Conservation (phyloP, 2,797 vertebrate genomes). For the Hoplostethus mediterraneus region DNA sequence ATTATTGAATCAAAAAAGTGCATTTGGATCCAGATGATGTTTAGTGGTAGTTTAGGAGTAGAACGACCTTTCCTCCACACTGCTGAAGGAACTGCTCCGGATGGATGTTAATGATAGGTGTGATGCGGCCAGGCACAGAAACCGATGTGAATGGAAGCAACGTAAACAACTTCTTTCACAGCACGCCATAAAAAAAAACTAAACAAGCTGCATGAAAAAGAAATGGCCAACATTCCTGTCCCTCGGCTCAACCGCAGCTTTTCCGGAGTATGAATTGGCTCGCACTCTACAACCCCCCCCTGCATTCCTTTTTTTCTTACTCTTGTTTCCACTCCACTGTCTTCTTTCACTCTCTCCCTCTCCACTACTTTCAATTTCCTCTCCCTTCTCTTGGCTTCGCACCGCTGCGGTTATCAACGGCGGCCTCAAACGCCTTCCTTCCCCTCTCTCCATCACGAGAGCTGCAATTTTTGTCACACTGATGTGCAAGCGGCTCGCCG, state of each 20-base stretch:
- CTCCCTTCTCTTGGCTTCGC: constrained; percentile 40
- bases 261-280: background rate
- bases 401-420: constrained; percentile 71
- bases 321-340: constrained; percentile 19
- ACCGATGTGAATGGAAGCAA: background rate
- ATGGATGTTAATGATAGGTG: no score
- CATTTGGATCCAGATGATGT: background rate
- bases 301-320: constrained; percentile 7
- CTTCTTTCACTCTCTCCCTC: constrained; percentile 26
- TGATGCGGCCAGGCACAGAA: no score
- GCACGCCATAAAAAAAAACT: constrained; percentile 11
- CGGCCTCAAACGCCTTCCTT: constrained; percentile 67
- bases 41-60: background rate
- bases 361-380: constrained; percentile 60
- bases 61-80: background rate
- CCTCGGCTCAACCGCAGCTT: background rate
- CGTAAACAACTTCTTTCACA: background rate
- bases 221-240: constrained; percentile 10
- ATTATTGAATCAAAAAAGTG: background rate
- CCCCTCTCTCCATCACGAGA: constrained; percentile 53
- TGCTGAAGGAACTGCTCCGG: background rate
- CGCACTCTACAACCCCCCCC: background rate
- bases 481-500: constrained; percentile 26
- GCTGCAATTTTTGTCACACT: constrained; percentile 66
- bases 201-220: constrained; percentile 11